Evolutionary conservation across 2,113 vertebrate genomes (phyloP).

Genomic region (Sapayoa aenigma): DNA sequence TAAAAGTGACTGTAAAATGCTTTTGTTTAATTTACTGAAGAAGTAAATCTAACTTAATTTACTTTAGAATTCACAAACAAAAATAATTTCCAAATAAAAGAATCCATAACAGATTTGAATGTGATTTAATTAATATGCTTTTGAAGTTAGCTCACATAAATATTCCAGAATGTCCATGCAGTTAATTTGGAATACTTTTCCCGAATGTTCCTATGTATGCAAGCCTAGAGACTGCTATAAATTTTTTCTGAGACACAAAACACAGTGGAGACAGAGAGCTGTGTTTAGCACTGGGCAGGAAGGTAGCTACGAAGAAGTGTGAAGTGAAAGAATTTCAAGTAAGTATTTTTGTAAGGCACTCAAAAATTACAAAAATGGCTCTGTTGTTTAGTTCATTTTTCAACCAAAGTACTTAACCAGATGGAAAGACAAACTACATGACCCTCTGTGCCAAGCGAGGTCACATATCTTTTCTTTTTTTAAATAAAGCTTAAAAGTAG

Average conservation of each 20-base stretch:
- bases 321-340: constrained; percentile 17
- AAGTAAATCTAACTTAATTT: background rate
- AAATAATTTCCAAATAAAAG: background rate
- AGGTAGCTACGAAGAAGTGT: constrained; percentile 9
- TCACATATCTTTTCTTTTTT: background rate
- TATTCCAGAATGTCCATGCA: background rate
- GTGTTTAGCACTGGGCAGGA: constrained; percentile 10
- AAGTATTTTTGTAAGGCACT: constrained; percentile 17
- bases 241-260: background rate
- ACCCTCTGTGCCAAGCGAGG: constrained; percentile 24
- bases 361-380: constrained; percentile 46
- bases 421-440: constrained; percentile 27
- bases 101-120: background rate
- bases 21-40: background rate
- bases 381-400: constrained; percentile 30
- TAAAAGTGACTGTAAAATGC: background rate
- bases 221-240: background rate
- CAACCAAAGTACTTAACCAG: constrained; percentile 29
- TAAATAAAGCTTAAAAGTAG: background rate
- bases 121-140: background rate
- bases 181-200: background rate
- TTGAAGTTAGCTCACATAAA: background rate
- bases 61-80: background rate
- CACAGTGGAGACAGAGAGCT: background rate
- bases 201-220: background rate